These are phyloP conservation scores for Formicarius rufipectus DNA, from an alignment of 2,113 vertebrate genomes.

Conservation along the genomic window DNA sequence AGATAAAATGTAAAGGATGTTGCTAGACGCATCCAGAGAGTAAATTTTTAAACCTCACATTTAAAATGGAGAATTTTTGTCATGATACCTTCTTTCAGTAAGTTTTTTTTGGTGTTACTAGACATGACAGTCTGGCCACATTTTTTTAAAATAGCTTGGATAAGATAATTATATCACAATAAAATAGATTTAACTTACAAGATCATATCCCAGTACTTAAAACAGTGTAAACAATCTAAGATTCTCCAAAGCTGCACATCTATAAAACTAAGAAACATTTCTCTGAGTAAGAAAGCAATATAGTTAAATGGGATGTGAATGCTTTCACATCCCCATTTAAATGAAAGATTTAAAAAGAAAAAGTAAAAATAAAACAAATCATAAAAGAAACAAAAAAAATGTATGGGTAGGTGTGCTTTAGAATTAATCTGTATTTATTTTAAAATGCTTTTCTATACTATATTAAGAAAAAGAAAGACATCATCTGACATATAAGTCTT, in stretches of 20 bases:
- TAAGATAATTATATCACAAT: neutral
- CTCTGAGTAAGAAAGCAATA: neutral
- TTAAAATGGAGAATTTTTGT: neutral
- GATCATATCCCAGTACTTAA: neutral
- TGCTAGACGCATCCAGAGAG: neutral
- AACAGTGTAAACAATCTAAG: neutral
- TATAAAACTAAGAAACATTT: neutral
- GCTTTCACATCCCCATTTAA: too few species aligned
- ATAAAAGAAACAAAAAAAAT: neutral
- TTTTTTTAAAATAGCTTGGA: neutral
- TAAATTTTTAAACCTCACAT: neutral
- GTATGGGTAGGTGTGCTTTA: neutral
- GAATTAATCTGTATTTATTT: neutral
- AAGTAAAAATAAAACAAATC: neutral
- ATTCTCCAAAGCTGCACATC: neutral
- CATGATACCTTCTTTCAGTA: neutral
- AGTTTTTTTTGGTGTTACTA: neutral
- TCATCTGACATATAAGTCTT: rapidly evolving
- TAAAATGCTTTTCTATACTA: neutral
- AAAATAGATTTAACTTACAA: neutral
- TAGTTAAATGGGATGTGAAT: neutral
- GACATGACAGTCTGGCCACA: neutral
- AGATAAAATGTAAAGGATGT: neutral
- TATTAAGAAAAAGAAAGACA: neutral
- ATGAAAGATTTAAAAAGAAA: neutral